Base-by-base conservation (phyloP, 2,888 invertebrate genomes). In the Polyommatus icarus region DNA sequence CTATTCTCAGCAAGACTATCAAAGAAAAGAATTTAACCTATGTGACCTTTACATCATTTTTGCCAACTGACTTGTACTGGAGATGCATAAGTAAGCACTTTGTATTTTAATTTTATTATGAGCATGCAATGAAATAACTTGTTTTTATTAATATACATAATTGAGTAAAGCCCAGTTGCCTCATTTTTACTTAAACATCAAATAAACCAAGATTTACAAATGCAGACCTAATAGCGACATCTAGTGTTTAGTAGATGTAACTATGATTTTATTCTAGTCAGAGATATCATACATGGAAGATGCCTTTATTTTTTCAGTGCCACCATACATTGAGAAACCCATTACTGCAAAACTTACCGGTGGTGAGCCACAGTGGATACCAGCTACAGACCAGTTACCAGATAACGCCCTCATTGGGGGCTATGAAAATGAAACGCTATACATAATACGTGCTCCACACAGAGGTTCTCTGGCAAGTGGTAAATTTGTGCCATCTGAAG, bases 381-480 rank as follows among this genome's bases (percentile, higher is more conserved):
- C 76, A 50, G 79, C 78, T 36, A 76, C 77, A 40, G 78, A 79
- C 10, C 79, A 81, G 61, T 79, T 82, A 24, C 82, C 82, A 36
- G 79, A 80, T 77, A 79, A 77, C 10, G 80, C 82, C 59, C 7
- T 82, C 15, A 81, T 82, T 59, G 82, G 82, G 71, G 82, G 82
- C 12, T 79, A 78, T 77, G 82, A 82, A 77, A 78, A 78, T n/a
- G 82, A 82, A 76, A 67, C 79, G n/a, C 36, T 82, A 7, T 97
- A 95, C 84, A 95, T 97, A 2, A 95, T 96, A 20, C 95, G 98
- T 83, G 96, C 96, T 2, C 89, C 90, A 29, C 96, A 97, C 85
- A 96, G 95, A 82, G 96, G 96, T 10, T 97, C 96, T 20, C 87
- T 97, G 71, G 95, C 97, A 80, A 97, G 98, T 76, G 98, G 98